Conservation (phyloP, 1,140 invertebrate species). For the Idris sp. region DNA sequence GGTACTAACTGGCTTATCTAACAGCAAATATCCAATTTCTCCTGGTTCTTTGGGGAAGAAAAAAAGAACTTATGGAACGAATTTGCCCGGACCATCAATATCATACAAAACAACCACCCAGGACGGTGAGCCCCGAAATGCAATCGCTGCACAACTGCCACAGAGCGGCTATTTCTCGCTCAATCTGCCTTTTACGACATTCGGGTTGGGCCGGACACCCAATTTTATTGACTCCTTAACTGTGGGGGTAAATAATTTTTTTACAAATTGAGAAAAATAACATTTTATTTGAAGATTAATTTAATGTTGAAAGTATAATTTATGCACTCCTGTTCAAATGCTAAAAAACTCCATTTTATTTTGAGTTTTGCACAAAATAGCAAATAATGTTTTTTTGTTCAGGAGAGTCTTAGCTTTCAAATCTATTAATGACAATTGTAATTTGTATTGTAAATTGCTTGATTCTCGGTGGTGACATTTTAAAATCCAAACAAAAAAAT, state of each 20-base stretch:
- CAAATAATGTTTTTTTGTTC: no score
- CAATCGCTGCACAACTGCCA: constrained; percentile 90
- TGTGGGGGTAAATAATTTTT: constrained; percentile 82
- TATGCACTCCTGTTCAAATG: no score
- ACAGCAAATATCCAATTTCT: constrained; percentile 83
- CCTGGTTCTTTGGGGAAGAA: constrained; percentile 85
- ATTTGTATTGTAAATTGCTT: no score
- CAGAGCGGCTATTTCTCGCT: constrained; percentile 95
- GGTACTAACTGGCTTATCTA: constrained; percentile 91
- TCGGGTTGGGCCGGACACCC: constrained; percentile 96
- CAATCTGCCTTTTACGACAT: constrained; percentile 95
- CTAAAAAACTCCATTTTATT: no score
- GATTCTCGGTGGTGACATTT: no score
- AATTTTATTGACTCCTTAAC: constrained; percentile 96
- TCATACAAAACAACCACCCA: constrained; percentile 91
- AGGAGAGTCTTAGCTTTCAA: no score
- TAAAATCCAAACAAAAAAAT: no score
- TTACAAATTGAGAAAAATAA: no score
- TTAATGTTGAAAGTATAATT: no score
- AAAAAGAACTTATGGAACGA: constrained; percentile 90
- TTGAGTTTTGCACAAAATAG: no score
- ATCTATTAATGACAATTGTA: no score
- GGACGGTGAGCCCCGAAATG: constrained; percentile 85
- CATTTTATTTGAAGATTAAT: no score
- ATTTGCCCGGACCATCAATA: constrained; percentile 92